Evolutionary conservation across 2,113 vertebrate genomes (phyloP).

Genomic region (Alexandromys fortis): DNA sequence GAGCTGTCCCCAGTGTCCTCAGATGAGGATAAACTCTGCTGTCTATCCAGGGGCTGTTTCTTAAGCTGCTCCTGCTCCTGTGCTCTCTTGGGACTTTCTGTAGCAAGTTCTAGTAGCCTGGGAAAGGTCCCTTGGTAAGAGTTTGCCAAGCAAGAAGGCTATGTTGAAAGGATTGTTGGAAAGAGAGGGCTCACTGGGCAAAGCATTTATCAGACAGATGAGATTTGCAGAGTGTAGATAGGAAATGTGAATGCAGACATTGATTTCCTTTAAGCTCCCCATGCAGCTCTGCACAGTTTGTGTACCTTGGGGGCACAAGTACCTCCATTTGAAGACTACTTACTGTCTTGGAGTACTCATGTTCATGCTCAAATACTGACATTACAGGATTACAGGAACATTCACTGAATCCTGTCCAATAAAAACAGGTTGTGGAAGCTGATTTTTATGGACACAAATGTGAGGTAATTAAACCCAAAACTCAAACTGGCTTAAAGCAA

Average conservation of each 20-base stretch:
- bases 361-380: conserved; percentile 68
- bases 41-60: not conserved
- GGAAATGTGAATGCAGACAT: not conserved
- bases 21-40: not conserved
- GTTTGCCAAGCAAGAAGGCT: not conserved
- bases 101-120: not conserved
- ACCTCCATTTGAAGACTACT: conserved; percentile 50
- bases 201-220: not conserved
- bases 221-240: not conserved
- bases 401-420: conserved; percentile 72
- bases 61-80: not conserved
- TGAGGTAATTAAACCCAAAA: conserved; percentile 77
- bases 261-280: conserved; percentile 1
- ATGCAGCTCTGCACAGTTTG: not conserved
- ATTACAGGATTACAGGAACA: conserved; percentile 67
- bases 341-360: conserved; percentile 53
- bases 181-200: conserved; percentile 30
- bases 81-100: not conserved
- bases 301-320: not conserved
- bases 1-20: not conserved
- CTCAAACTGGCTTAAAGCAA: conserved; percentile 67
- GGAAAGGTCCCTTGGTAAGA: conserved; percentile 11
- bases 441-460: conserved; percentile 79
- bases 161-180: conserved; percentile 26
- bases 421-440: conserved; percentile 79